Evolutionary conservation across 1,140 invertebrate genomes (phyloP).

Genomic region (Steinernema feltiae): DNA sequence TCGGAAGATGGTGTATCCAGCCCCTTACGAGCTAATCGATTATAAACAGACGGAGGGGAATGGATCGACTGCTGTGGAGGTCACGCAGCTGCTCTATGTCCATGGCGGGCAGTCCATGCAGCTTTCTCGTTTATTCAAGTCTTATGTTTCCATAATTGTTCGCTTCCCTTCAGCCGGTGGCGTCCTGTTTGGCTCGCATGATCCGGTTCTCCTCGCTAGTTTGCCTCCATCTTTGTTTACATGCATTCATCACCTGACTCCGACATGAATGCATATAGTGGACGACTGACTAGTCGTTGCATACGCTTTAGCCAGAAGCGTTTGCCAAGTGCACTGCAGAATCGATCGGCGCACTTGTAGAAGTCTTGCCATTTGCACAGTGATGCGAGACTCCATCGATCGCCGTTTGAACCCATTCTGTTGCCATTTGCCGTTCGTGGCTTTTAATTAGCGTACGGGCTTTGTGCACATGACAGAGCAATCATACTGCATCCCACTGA

Average conservation of each 20-base stretch:
- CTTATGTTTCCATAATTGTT: conserved; percentile 11
- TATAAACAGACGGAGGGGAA: too few relatives aligned
- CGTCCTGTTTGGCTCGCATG: neutral
- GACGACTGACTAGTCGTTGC: too few relatives aligned
- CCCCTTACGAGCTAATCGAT: neutral
- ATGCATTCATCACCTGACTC: conserved; percentile 1
- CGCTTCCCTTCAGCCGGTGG: too few relatives aligned
- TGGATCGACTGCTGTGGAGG: neutral
- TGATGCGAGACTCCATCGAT: too few relatives aligned
- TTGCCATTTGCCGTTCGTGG: neutral
- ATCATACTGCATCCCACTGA: neutral
- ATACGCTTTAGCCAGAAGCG: too few relatives aligned
- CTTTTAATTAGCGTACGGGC: neutral
- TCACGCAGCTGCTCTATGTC: neutral
- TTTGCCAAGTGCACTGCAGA: neutral
- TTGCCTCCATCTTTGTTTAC: conserved; percentile 11
- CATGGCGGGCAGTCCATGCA: neutral
- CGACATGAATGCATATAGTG: neutral
- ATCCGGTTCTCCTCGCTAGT: conserved; percentile 1
- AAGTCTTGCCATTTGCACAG: too few relatives aligned
- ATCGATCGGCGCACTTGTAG: too few relatives aligned
- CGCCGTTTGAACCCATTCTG: too few relatives aligned
- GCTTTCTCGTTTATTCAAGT: conserved; percentile 12
- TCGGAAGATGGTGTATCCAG: too few relatives aligned
- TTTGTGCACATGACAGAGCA: neutral